Base-by-base conservation (phyloP, 2,888 invertebrate genomes). In the Hermaeophaga mercurialis region DNA sequence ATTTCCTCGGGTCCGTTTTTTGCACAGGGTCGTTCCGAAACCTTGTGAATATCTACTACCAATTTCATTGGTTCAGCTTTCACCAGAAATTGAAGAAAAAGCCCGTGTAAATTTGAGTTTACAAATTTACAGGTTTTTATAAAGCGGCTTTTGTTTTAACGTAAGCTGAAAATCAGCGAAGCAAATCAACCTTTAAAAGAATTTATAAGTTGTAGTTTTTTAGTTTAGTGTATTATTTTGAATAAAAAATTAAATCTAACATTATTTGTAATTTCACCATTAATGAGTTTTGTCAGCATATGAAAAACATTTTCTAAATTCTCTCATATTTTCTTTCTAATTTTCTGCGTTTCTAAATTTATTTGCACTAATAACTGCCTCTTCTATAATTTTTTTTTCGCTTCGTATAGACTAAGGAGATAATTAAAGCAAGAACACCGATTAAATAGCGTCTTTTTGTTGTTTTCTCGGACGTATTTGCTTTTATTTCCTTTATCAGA, bases 341-440 rank as follows among this genome's bases (percentile, higher is more conserved):
- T n/a, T n/a, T n/a, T n/a, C n/a, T n/a, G n/a, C n/a, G n/a, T n/a
- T n/a, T n/a, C 38, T 15, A 38, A 38, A 38, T 15, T 14, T 15
- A 38, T 17, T 38, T 17, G 18, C 17, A 38, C 17, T n/a, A 38
- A 38, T 18, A 38, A 38, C 15, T 17, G 38, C 15, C 15, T 12
- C 14, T 6, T 7, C 38, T 14, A 38, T 18, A 1, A 9, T 15
- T 38, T 38, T 38, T 38, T 38, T 7, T 18, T 38, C 17, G 19
- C n/a, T 39, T 39, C 4, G 9, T 39, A 39, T 19, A 39, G 6
- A 39, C 18, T 39, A 18, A 26, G 11, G 11, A 48, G 48, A 48
- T 48, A 36, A 48, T 48, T 48, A 48, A 48, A 48, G 26, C 48
- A 48, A 48, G 48, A 48, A 38, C 38, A 48, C 24, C 48, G 38